phyloP scores from a whole-genome alignment of 35 echinoderm and acorn worm species.

The Heliocidaris tuberculata region DNA sequence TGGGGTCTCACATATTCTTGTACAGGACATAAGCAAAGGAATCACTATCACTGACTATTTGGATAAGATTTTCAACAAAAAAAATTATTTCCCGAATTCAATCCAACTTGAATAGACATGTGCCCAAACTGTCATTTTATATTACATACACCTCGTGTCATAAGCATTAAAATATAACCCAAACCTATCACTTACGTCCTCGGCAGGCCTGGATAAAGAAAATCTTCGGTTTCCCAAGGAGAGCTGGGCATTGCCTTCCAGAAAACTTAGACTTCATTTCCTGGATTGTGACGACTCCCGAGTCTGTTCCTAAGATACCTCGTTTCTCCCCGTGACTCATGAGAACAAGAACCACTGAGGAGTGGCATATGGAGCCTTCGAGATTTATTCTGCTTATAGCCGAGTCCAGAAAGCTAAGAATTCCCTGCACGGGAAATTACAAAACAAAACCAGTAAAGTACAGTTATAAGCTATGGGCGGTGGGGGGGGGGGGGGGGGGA shows the following conservation, averaged over 20 bases:
- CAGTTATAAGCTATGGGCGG: neutral
- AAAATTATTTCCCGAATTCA: too few species aligned
- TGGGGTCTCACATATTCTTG: too few species aligned
- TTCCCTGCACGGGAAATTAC: neutral
- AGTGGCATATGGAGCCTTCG: neutral
- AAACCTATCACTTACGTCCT: slow-evolving; percentile 23
- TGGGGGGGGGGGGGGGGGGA: too few species aligned
- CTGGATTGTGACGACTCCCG: slow-evolving; percentile 8
- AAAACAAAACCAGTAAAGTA: neutral
- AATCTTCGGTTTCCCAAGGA: slow-evolving; percentile 41
- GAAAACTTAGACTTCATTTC: slow-evolving; percentile 46
- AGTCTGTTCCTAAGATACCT: slow-evolving; percentile 21
- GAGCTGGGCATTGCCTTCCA: slow-evolving; percentile 28
- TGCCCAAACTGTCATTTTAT: too few species aligned
- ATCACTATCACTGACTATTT: too few species aligned
- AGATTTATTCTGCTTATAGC: neutral
- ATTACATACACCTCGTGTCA: too few species aligned
- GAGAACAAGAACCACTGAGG: slow-evolving; percentile 25
- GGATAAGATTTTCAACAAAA: too few species aligned
- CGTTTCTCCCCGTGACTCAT: slow-evolving; percentile 41
- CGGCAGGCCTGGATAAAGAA: slow-evolving; percentile 55
- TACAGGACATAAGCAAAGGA: too few species aligned
- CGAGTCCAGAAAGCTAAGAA: neutral
- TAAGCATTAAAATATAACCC: too few species aligned
- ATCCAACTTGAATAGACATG: too few species aligned